Evolutionary conservation across 2,113 vertebrate genomes (phyloP), one percentile per base, ranked within the genome.

Genomic region (Hydropotes inermis): DNA sequence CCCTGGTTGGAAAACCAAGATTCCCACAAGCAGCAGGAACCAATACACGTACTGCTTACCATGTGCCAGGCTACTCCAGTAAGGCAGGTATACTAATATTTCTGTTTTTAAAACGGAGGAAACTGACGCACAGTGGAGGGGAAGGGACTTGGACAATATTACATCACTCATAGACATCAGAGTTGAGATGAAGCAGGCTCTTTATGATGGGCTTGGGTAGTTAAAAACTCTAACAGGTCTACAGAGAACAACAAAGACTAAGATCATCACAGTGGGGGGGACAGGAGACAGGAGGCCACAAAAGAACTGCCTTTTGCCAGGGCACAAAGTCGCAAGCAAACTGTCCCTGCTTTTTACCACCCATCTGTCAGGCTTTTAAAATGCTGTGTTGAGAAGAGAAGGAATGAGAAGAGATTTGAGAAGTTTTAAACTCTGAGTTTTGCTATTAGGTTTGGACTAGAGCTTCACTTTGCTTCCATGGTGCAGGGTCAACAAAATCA

Each of bases 401-500:
- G 30, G 8, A 78, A 79, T 45, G n/a, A 70, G 43, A 52, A 83
- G 87, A 86, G 36, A 67, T 6, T 25, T 85, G 28, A 87, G 81
- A 70, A 50, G 43, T 57, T 36, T 82, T 87, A 58, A 89, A 45
- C 6, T 95, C 16, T 89, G 74, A 93, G 82, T 87, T 90, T 96
- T 87, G 76, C 78, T 79, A 58, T 60, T 6, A 94, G 39, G 33
- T 52, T 15, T 91, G 60, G 15, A 81, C 25, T 78, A 85, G n/a
- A 94, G 52, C 10, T 54, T 64, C 86, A 74, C 36, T 95, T 94
- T 76, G 47, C 61, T 95, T 89, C 17, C 57, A 70, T 83, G 47
- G 54, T 57, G 16, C 43, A 86, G 54, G 52, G 47, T 92, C 74
- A 92, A 87, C 50, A 96, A 89, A 90, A 94, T 87, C 70, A 89